Base-by-base conservation (phyloP, 2,113 vertebrate genomes). In the Corythoichthys intestinalis region DNA sequence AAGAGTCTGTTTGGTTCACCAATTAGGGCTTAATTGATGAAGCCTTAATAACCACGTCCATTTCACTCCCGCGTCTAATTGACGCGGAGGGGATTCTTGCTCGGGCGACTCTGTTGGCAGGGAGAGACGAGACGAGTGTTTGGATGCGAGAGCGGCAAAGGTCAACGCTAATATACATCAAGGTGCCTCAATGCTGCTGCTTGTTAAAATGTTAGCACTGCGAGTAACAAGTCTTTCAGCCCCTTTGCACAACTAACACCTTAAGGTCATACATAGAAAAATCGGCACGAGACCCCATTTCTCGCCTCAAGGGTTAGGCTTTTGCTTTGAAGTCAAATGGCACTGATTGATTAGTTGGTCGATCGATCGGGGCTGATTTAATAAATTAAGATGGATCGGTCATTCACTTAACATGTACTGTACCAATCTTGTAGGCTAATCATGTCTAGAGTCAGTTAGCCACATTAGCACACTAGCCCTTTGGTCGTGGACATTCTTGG, bases 21-120 rank as follows among this genome's bases (percentile, higher is more conserved):
- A 95, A 93, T 96, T 94, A 94, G 89, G 7, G 61, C 41, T 10
- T 95, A 94, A 95, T 97, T 96, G 96, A 94, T 87, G 91, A 87
- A 66, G 89, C 67, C 72, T 64, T 83, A 89, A 91, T 96, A 95
- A 96, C 74, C 9, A 91, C 90, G 89, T 91, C 89, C 90, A 90
- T 92, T 94, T 62, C 93, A 93, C 91, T 92, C 87, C 73, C 11
- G 67, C 66, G 57, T 86, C 90, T 98, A 97, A 98, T 96, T 95
- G 94, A 93, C 78, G 90, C 88, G 71, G 79, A 52, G 69, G 73
- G 92, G 90, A 98, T 97, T 98, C 94, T 88, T 96, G 88, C 83
- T 87, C 91, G 91, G 93, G 94, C 88, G 87, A 94, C 90, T 75
- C 86, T 90, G 95, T 95, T 97, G 95, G 94, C 93, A 93, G 92